These are phyloP conservation scores for Acanthurus leucopareius DNA, from an alignment of 2,797 vertebrate species.

Conservation along the genomic window DNA sequence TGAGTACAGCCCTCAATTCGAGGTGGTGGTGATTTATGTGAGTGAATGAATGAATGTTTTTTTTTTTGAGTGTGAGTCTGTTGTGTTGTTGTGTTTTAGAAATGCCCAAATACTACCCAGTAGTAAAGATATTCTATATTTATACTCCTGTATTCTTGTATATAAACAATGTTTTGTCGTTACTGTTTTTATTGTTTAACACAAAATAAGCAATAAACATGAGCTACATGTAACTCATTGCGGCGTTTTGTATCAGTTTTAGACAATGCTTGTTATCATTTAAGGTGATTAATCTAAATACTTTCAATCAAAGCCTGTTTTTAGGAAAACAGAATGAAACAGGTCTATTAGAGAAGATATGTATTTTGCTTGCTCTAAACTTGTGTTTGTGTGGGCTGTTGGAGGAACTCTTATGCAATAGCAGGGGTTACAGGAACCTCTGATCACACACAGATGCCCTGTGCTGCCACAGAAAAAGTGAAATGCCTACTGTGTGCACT, in stretches of 20 bases:
- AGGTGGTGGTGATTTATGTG: constrained; percentile 13
- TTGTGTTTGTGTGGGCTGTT: neutral
- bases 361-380: neutral
- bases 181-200: constrained; percentile 68
- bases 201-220: constrained; percentile 76
- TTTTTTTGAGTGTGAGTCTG: constrained; percentile 33
- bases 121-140: constrained; percentile 84
- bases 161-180: constrained; percentile 71
- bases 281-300: neutral
- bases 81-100: constrained; percentile 52
- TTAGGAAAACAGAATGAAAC: neutral
- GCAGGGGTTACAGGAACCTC: neutral
- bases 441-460: constrained; percentile 3
- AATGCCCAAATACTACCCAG: constrained; percentile 54
- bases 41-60: constrained; percentile 30
- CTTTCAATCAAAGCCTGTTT: no score
- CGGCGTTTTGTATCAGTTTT: neutral
- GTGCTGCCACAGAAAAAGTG: neutral
- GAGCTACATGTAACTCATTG: constrained; percentile 29
- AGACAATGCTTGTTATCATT: neutral
- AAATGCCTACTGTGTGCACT: neutral
- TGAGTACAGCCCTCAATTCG: constrained; percentile 19
- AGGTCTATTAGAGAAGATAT: neutral
- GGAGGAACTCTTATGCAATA: constrained; percentile 1
- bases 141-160: constrained; percentile 82